Conservation (phyloP, 2,888 invertebrate species). For the Clusia tigrina region DNA sequence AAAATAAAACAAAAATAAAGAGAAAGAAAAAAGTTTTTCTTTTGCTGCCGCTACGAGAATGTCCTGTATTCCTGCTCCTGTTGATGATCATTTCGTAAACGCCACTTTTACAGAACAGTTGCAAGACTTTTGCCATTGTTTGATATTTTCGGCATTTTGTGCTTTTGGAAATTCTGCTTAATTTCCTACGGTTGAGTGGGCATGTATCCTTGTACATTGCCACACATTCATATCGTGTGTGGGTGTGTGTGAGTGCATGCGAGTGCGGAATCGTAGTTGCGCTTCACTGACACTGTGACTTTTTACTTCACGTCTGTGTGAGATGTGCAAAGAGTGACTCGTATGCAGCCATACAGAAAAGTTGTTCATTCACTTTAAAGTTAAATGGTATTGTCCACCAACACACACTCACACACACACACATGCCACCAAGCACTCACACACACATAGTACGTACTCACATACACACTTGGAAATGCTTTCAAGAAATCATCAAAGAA, state of each 20-base stretch:
- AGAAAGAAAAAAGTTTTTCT: neutral
- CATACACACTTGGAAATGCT: neutral
- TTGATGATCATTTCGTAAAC: no score
- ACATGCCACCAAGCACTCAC: neutral
- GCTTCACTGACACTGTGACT: neutral
- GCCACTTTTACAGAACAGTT: no score
- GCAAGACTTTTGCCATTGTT: slow-evolving; percentile 8
- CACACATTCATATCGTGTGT: no score
- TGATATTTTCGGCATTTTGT: neutral
- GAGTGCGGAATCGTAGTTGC: neutral
- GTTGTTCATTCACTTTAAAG: slow-evolving; percentile 3
- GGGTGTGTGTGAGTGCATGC: neutral
- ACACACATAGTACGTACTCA: neutral
- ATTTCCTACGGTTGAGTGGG: neutral
- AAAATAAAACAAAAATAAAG: no score
- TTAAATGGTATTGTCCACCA: neutral
- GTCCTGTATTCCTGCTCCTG: no score
- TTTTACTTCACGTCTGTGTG: no score
- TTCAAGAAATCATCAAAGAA: neutral
- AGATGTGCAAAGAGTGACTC: neutral
- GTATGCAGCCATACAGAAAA: neutral
- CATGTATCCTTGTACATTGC: no score
- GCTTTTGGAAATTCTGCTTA: neutral
- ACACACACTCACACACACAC: neutral
- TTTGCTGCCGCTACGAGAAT: no score